Base-by-base conservation (phyloP, 2,888 invertebrate genomes). In the Epinotia brunnichana region DNA sequence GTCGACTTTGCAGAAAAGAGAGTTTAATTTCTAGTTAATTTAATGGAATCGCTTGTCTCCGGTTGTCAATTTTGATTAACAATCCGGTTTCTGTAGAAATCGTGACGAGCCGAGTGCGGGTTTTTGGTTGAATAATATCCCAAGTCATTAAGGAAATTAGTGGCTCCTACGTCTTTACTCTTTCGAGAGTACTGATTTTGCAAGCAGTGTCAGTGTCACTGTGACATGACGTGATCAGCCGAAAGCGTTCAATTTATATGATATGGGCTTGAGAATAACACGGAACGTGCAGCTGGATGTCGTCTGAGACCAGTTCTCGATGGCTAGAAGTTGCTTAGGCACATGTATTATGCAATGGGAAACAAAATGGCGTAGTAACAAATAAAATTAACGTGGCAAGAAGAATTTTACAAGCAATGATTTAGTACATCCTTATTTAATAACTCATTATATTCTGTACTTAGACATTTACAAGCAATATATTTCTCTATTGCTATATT, bases 1-100 rank as follows among this genome's bases (percentile, higher is more conserved):
- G 13, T 19, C 17, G 15, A 19, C 15, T 13, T 56, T 51, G 29
- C 51, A 53, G 48, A 59, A 59, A 57, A 59, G 64, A 70, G 59
- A 64, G 70, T 64, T 63, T 10, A 29, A 51, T 64, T 59, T 70
- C 21, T 29, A 63, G 19, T n/a, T 24, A 57, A 64, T 70, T 51
- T 64, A 57, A 39, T 29, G 48, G 51, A 39, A 51, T 63, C 35
- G 39, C 63, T 21, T 70, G 57, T 57, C 69, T 62, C 19, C 54
- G 48, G 70, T 17, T 66, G 66, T 56, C 66, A 70, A 70, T 56
- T 56, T 56, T 70, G 57, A 57, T 66, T 56, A n/a, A 66, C 39
- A 56, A 66, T 63, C 70, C 70, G 63, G 70, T 63, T 70, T 56
- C 29, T 21, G 56, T 56, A 70, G 70, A 70, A 63, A 70, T 70